phyloP scores from a whole-genome alignment of 2,797 vertebrate genomes.

The Cirrhinus mrigala region DNA sequence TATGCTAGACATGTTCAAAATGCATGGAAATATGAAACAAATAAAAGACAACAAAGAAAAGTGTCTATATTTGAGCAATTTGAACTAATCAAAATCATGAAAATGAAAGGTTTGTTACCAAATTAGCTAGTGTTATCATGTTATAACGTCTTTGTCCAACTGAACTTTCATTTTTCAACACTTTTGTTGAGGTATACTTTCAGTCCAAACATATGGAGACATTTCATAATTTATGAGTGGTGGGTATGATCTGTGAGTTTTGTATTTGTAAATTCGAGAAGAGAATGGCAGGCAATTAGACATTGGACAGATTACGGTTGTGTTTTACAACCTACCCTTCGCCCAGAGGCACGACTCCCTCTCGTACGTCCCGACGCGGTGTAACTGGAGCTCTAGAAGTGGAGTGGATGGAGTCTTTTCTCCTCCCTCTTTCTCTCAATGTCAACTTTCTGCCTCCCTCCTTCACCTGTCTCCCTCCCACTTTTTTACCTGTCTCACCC shows the following conservation, averaged over 20 bases:
- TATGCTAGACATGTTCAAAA: background rate
- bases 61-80: no score
- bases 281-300: slow-evolving; percentile 74
- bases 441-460: slow-evolving; percentile 58
- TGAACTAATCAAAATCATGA: background rate
- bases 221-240: slow-evolving; percentile 44
- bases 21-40: background rate
- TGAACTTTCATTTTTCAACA: background rate
- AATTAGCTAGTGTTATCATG: background rate
- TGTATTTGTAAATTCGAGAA: slow-evolving; percentile 26
- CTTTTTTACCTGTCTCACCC: slow-evolving; percentile 54
- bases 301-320: slow-evolving; percentile 67
- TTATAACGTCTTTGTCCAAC: background rate
- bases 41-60: no score
- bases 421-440: slow-evolving; percentile 56
- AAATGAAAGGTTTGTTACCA: background rate
- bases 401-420: slow-evolving; percentile 59
- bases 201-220: background rate
- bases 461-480: slow-evolving; percentile 45
- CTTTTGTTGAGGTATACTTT: background rate
- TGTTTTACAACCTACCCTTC: slow-evolving; percentile 74
- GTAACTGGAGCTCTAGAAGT: slow-evolving; percentile 87
- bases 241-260: slow-evolving; percentile 18
- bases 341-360: slow-evolving; percentile 67
- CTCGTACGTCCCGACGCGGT: slow-evolving; percentile 74